Conservation (phyloP, 2,888 invertebrate genomes). For the Yponomeuta malinellus region DNA sequence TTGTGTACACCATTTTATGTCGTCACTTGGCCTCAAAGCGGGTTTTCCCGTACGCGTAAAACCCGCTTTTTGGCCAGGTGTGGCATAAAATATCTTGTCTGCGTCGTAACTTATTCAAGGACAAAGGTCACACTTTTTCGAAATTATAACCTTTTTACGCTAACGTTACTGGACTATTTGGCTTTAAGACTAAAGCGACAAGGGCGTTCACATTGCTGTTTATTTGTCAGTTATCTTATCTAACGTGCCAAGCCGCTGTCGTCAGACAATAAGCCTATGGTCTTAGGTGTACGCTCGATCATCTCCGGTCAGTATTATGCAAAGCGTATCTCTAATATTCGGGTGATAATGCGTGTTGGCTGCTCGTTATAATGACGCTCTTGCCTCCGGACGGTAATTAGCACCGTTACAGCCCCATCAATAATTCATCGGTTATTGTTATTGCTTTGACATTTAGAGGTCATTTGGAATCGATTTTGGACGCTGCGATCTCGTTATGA, state of each 20-base stretch:
- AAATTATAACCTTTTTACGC: too few relatives aligned
- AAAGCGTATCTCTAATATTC: constrained; percentile 37
- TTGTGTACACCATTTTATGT: too few relatives aligned
- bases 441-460: constrained; percentile 29
- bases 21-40: too few relatives aligned
- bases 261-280: background rate
- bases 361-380: constrained; percentile 45
- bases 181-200: background rate
- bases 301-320: constrained; percentile 2
- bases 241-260: background rate
- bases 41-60: too few relatives aligned
- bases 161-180: too few relatives aligned
- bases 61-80: too few relatives aligned
- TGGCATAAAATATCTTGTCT: too few relatives aligned
- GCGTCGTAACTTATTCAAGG: too few relatives aligned
- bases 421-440: constrained; percentile 50
- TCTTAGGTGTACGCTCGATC: background rate
- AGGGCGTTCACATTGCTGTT: background rate
- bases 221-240: background rate
- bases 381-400: constrained; percentile 36
- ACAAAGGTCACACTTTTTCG: too few relatives aligned
- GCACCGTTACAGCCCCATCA: constrained; percentile 46
- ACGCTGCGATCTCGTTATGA: background rate
- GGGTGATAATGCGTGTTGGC: constrained; percentile 44
- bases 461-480: background rate